Evolutionary conservation across 1,140 invertebrate species (phyloP), one percentile per base, ranked within the genome.

Genomic region (Drosophila rufa): DNA sequence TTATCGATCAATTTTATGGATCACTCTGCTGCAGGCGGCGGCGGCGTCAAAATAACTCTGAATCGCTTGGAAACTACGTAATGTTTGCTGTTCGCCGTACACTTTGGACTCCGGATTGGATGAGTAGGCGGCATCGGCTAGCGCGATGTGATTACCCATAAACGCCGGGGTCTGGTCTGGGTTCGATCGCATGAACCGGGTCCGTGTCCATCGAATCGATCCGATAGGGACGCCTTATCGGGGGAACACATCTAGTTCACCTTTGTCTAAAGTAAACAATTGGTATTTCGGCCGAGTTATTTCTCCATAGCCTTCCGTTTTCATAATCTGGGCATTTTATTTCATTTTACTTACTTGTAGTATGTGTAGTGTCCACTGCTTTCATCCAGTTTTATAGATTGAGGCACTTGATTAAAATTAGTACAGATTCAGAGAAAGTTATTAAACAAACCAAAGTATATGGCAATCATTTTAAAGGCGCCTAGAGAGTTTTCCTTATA

Each of bases 1-100:
- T 89, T 89, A 87, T 87, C 84, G 61, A 80, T 87, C 80, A 47
- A 68, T 75, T 87, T 80, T 74, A 80, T 76, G 68, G 56, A 48
- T 77, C 61, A 58, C 69, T 68, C 56, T 46, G 33, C 56, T 22
- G 33, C 36, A 19, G 80, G 80, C 11, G 15, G 11, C 12, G 19
- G 19, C 68, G 79, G 82, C 82, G 82, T 85, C 65, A 60, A 86
- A 81, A 86, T 86, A 85, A 82, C 79, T 84, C 66, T 62, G 73
- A 58, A 62, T 80, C 64, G 80, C 80, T 71, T 87, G 51, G 85
- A 87, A 87, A 87, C 84, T 87, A 87, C 84, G 84, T 87, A 87
- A 87, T 83, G 56, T 58, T 61, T 67, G 53, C 30, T 47, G 47
- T 47, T 42, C 51, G 40, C 8, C 17, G 4, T 70, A 80, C 2